Percentiles rank a stretch among this genome's conserved stretches.
Evolutionary conservation across 2,888 invertebrate genomes (phyloP).

Genomic region (Platycheirus rosarum): DNA sequence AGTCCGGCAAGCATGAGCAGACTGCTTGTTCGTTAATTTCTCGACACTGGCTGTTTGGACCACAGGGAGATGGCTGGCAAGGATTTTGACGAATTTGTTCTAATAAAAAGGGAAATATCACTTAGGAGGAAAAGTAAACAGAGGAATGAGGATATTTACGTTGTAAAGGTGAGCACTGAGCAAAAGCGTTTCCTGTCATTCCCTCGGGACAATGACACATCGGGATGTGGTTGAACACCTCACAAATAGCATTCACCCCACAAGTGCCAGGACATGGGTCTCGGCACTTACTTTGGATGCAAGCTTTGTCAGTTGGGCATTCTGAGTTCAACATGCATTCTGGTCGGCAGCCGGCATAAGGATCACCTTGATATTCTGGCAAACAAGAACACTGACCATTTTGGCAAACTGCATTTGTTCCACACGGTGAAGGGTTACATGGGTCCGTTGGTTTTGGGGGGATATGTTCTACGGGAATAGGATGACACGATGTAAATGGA

Average conservation of each 20-base stretch:
- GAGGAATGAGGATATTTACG: constrained; percentile 44
- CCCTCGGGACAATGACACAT: constrained; percentile 88
- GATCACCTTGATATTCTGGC: constrained; percentile 86
- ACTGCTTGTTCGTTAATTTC: constrained; percentile 86
- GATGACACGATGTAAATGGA: constrained; percentile 88
- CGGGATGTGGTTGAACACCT: constrained; percentile 88
- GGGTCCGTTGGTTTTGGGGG: constrained; percentile 84
- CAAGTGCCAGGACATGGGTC: constrained; percentile 89
- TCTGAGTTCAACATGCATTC: constrained; percentile 88
- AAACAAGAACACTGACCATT: constrained; percentile 88
- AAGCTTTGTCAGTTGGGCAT: constrained; percentile 86
- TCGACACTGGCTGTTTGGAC: constrained; percentile 88
- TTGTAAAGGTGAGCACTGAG: constrained; percentile 84
- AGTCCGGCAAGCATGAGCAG: constrained; percentile 87
- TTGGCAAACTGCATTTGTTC: constrained; percentile 86
- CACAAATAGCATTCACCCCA: constrained; percentile 87
- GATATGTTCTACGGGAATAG: constrained; percentile 78
- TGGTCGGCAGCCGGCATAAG: constrained; percentile 87
- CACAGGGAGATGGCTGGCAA: constrained; percentile 88
- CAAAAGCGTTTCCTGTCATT: constrained; percentile 88
- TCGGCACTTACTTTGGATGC: constrained; percentile 87
- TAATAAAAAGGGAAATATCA: constrained; percentile 33
- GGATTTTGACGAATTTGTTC: constrained; percentile 82
- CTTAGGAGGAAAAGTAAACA: not conserved
- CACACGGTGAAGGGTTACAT: constrained; percentile 89